A percentile compares a stretch with the other conserved stretches of the same genome.
These are phyloP conservation scores for Volucella zonaria DNA, from an alignment of 2,888 invertebrate genomes.

Conservation along the genomic window DNA sequence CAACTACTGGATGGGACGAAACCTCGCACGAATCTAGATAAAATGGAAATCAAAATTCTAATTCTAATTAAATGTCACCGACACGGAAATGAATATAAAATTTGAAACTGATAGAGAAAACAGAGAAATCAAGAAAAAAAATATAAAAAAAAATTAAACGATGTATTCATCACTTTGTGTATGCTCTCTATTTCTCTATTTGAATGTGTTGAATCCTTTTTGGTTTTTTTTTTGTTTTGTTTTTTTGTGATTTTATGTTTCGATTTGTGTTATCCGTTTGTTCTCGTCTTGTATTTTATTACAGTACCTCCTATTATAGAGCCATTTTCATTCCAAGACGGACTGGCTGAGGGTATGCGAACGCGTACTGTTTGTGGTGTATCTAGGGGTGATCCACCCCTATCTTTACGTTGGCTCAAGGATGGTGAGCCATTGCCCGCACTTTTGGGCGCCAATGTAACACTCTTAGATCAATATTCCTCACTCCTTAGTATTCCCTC, in stretches of 20 bases:
- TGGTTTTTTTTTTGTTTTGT: slow-evolving; percentile 7
- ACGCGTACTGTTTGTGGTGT: slow-evolving; percentile 92
- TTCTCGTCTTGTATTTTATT: slow-evolving; percentile 79
- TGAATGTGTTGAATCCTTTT: slow-evolving; percentile 64
- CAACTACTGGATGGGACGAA: slow-evolving; percentile 69
- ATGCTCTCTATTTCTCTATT: slow-evolving; percentile 53
- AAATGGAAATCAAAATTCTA: slow-evolving; percentile 39
- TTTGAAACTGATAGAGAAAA: slow-evolving; percentile 19
- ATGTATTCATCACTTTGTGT: slow-evolving; percentile 10
- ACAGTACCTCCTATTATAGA: slow-evolving; percentile 93
- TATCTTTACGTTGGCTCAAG: slow-evolving; percentile 92
- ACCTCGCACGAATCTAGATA: slow-evolving; percentile 59
- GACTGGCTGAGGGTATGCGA: slow-evolving; percentile 91
- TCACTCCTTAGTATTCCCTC: slow-evolving; percentile 90
- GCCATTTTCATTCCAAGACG: slow-evolving; percentile 92
- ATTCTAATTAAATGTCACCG: slow-evolving; percentile 45
- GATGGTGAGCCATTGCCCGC: slow-evolving; percentile 88
- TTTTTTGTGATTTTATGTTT: slow-evolving; percentile 49
- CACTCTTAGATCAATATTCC: slow-evolving; percentile 89
- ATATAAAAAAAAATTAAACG: slow-evolving; percentile 10
- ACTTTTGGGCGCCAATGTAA: slow-evolving; percentile 87
- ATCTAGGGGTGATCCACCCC: slow-evolving; percentile 90
- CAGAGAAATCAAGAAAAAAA: slow-evolving; percentile 25
- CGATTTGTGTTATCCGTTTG: slow-evolving; percentile 72
- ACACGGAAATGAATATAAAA: slow-evolving; percentile 42